Evolutionary conservation across 1,140 invertebrate species (phyloP).

Genomic region (Trachymyrmex cornetzi): DNA sequence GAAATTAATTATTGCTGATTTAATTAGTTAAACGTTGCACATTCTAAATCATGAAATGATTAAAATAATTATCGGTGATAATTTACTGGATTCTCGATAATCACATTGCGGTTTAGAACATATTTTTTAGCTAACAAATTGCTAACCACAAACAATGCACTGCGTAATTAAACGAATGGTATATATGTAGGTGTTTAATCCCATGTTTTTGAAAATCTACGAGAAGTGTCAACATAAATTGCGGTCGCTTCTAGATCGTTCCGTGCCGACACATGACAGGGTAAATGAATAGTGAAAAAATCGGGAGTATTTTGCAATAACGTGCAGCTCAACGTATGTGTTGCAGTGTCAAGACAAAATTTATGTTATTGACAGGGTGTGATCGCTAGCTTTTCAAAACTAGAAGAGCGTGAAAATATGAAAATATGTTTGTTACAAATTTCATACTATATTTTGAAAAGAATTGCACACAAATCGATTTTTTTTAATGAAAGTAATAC

Average conservation of each 20-base stretch:
- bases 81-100: not conserved
- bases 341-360: slow-evolving; percentile 2
- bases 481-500: not conserved
- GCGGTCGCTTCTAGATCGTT: not conserved
- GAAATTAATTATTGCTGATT: slow-evolving; percentile 31
- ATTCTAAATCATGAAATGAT: not conserved
- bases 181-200: not conserved
- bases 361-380: slow-evolving; percentile 34
- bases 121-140: slow-evolving; percentile 1
- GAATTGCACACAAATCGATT: not conserved
- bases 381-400: slow-evolving; percentile 13
- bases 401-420: not conserved
- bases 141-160: not conserved
- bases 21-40: slow-evolving; percentile 3
- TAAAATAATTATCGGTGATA: not conserved
- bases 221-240: slow-evolving; percentile 5
- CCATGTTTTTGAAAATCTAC: not conserved
- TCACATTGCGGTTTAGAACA: not conserved
- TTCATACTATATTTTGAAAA: not conserved
- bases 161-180: not conserved
- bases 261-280: not conserved
- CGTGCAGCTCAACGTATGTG: not conserved
- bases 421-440: not conserved
- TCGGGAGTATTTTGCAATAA: not conserved
- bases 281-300: slow-evolving; percentile 15